Base-by-base conservation (phyloP, 2,888 invertebrate species). In the Apodemia hepburni region DNA sequence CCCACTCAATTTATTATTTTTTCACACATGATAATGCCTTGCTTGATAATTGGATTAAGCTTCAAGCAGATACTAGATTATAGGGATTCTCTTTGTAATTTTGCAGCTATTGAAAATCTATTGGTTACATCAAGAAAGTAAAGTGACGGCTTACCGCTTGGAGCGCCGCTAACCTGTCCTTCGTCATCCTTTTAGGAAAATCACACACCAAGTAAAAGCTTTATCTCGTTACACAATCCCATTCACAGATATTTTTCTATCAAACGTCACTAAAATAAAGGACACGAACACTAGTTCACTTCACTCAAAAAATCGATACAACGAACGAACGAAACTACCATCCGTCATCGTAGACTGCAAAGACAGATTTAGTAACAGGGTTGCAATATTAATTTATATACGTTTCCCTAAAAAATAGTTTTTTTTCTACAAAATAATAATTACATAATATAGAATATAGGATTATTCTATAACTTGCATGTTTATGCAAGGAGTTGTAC, bases 81-180 rank as follows among this genome's bases (percentile, higher is more conserved):
- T 75, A 76, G 79, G 79, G 76, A 77, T 82, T 78, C 78, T 79
- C 77, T 27, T 22, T 77, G 76, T 74, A 72, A 80, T 78, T 87
- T 85, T 85, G 86, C 87, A 86, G 88, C 84, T 88, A 88, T 74
- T 75, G 75, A 70, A 77, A 82, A 81, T 80, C 85, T 82, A 84
- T 84, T 84, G 83, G 84, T 80, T 87, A 82, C 69, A 77, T 75
- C 66, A 78, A 77, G 78, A 78, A 68, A 81, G 76, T 71, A 78
- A 76, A 73, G 71, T 72, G 72, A 75, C 71, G 78, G 87, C 96
- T 95, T 93, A 97, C 97, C 95, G 97, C 97, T 93, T 97, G 97
- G 82, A 98, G 95, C 92, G 97, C 98, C 93, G 97, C 97, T 94
- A 98, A 95, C 95, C 97, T 97, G 94, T 98, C 98, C 95, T 98